Evolutionary conservation across 2,888 invertebrate species (phyloP), one percentile per base, ranked within the genome.

Genomic region (Drosophila sordidapex): DNA sequence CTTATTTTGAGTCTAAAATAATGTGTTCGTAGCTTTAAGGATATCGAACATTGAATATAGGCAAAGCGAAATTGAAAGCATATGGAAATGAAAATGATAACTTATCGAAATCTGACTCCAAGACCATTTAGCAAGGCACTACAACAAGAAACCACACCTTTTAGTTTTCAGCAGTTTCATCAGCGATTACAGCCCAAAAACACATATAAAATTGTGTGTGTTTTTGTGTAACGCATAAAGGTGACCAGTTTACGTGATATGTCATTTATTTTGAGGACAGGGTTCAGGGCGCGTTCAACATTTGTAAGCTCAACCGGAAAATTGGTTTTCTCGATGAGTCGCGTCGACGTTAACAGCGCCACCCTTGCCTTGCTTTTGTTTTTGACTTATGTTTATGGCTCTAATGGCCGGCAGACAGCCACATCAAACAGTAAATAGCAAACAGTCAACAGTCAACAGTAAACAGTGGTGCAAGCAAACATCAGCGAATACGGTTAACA

Each of bases 301-400:
- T 80, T 78, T 76, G 82, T 83, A 83, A 85, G 87, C 80, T 83
- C 82, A 87, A 88, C 83, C 83, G 87, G 88, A 89, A 89, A 89
- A 89, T 89, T 89, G 79, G 82, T 88, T 89, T 88, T 89, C 88
- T 81, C 81, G 65, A 70, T 81, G 87, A 73, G 68, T 67, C 52
- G 49, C 52, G 73, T 62, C 27, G 49, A 62, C 60, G 64, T 35
- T 43, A 18, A 33, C 33, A 36, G 35, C 33, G 46, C 31, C 29
- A 38, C 38, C 53, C n/a, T 10, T 21, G 31, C 58, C 51, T 62
- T 56, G 58, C 56, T 48, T 72, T 65, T 72, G 56, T 53, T 56
- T 76, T 72, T 64, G 63, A 72, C 68, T 76, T 72, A 68, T 72
- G 63, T 57, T 59, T 57, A 61, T 48, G 38, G 54, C 65, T 75